Base-by-base conservation (phyloP, 2,888 invertebrate genomes). In the Dryomyza anilis region DNA sequence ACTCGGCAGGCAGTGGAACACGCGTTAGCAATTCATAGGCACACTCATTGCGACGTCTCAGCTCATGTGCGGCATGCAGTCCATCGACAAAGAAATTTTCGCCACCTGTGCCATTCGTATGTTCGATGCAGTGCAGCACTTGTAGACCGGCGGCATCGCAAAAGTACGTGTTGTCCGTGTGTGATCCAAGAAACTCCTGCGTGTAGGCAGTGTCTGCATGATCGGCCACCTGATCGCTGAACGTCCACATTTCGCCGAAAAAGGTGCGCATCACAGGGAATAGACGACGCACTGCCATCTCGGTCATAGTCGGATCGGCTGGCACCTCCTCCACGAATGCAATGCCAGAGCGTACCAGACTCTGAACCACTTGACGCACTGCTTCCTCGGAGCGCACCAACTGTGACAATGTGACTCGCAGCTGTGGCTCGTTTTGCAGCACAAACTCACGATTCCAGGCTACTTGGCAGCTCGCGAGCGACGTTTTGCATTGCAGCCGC, bases 81-180 rank as follows among this genome's bases (percentile, higher is more conserved):
- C 93, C 93, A 75, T 94, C 94, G 0, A 89, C 89, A 2, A 94
- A 84, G 48, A 91, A 83, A 0, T 89, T 92, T 70, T 91, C 88
- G 0, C 94, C 94, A 0, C 94, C 93, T 1, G 77, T 81, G 0
- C 88, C 89, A 10, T 87, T 85, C 1, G 71, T 67, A 57, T 86
- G 86, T 56, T 84, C 74, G 27, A 88, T 76, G 71, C 88, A 87
- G 74, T 90, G 89, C 60, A 90, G 86, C 3, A 88, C 85, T 80
- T 88, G 86, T 30, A 88, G 75, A 0, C 93, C 93, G 55, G 90
- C 87, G 1, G 92, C 88, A 78, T 91, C 89, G 59, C 86, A 87
- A 71, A 91, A 91, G 75, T 93, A 94, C 0, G 92, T 92, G 62
- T 88, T 91, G 76, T 94, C 94, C 3, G 89, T 92, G 75, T 94